These are phyloP conservation scores for Ichneumoninae sp. DNA, from an alignment of 2,888 invertebrate genomes.

Conservation along the genomic window DNA sequence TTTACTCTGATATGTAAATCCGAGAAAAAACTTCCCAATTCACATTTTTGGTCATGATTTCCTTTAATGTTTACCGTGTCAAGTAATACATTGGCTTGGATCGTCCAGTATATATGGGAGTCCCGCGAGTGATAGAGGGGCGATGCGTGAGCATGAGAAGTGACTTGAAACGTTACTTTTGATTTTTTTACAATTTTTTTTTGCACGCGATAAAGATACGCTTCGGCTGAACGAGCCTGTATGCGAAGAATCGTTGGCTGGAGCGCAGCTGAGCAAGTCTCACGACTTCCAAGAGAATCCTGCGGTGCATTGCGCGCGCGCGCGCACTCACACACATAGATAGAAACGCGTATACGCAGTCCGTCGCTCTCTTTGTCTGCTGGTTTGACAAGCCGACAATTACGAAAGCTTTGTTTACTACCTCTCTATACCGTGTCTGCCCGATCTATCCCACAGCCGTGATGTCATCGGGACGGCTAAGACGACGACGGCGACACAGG, in stretches of 20 bases:
- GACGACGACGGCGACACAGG: slow-evolving; percentile 54
- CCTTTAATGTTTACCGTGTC: too few species aligned
- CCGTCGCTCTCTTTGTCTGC: slow-evolving; percentile 68
- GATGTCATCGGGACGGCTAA: slow-evolving; percentile 66
- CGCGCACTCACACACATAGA: background rate
- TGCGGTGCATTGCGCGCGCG: slow-evolving; percentile 34
- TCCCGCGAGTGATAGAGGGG: background rate
- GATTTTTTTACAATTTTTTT: background rate
- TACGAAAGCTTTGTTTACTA: slow-evolving; percentile 73
- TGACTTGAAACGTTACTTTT: background rate
- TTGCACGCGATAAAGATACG: slow-evolving; percentile 14
- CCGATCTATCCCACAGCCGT: slow-evolving; percentile 62
- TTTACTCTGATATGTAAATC: too few species aligned
- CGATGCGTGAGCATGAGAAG: background rate
- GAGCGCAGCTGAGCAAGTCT: slow-evolving; percentile 65
- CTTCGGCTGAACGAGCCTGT: slow-evolving; percentile 52
- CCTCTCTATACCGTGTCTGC: slow-evolving; percentile 55
- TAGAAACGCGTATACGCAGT: slow-evolving; percentile 22
- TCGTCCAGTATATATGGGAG: background rate
- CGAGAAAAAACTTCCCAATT: background rate
- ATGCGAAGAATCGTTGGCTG: slow-evolving; percentile 29
- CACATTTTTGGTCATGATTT: too few species aligned
- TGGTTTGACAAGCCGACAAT: slow-evolving; percentile 71
- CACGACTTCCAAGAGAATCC: slow-evolving; percentile 65
- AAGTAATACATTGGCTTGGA: background rate